These are phyloP conservation scores for Macropis europaea DNA, from an alignment of 2,888 invertebrate species.

Conservation along the genomic window DNA sequence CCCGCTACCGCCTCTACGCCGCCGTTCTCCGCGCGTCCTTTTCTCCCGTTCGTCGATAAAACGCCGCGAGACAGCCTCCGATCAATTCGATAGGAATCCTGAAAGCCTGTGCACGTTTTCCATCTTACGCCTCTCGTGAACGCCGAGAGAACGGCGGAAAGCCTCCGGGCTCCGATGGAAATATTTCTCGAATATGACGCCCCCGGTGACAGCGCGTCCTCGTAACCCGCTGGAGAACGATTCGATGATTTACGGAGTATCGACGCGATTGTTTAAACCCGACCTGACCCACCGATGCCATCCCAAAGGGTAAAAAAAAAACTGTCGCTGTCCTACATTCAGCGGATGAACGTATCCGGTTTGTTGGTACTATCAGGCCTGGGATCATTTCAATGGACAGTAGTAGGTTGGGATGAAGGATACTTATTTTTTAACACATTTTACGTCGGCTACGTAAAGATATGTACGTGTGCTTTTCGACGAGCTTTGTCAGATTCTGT, in stretches of 20 bases:
- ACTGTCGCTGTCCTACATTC: too few relatives aligned
- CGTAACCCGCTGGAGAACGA: constrained; percentile 5
- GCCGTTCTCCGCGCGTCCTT: too few relatives aligned
- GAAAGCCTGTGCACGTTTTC: constrained; percentile 19
- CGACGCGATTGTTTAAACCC: background rate
- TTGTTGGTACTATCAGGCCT: too few relatives aligned
- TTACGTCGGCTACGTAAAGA: too few relatives aligned
- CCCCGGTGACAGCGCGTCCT: background rate
- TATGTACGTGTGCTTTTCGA: too few relatives aligned
- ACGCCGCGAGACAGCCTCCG: constrained; percentile 3
- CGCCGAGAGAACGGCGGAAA: background rate
- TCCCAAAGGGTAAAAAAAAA: too few relatives aligned
- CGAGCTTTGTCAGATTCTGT: too few relatives aligned
- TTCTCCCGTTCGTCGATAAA: constrained; percentile 21
- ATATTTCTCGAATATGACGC: constrained; percentile 24
- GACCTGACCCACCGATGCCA: too few relatives aligned
- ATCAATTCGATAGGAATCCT: constrained; percentile 38
- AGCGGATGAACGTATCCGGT: too few relatives aligned
- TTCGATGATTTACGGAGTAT: background rate
- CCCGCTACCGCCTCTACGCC: background rate
- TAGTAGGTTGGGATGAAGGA: too few relatives aligned
- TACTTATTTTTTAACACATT: too few relatives aligned
- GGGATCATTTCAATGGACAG: too few relatives aligned
- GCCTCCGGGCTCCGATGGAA: constrained; percentile 10
- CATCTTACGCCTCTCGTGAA: constrained; percentile 2